These are phyloP conservation scores for Athripsodes cinereus DNA, from an alignment of 2,888 invertebrate species.

Conservation along the genomic window DNA sequence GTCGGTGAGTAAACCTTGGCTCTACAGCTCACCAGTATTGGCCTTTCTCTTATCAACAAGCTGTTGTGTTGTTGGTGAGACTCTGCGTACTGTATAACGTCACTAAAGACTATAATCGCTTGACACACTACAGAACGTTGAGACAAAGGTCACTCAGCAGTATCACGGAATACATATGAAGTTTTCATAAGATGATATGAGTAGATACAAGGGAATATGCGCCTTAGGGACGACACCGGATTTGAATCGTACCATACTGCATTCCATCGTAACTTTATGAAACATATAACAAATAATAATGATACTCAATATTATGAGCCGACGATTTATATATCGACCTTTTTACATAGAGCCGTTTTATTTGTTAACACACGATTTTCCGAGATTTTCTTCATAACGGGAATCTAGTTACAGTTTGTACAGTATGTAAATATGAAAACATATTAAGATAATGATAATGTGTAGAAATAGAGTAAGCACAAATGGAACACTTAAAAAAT, in stretches of 20 bases:
- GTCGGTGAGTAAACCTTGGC: not conserved
- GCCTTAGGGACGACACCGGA: slow-evolving; percentile 24
- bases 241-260: slow-evolving; percentile 26
- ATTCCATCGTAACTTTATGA: slow-evolving; percentile 26
- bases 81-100: not conserved
- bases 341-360: slow-evolving; percentile 21
- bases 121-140: slow-evolving; percentile 14
- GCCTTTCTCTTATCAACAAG: slow-evolving; percentile 28
- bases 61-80: slow-evolving; percentile 1
- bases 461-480: too few species aligned
- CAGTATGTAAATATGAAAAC: too few species aligned
- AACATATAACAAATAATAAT: slow-evolving; percentile 2
- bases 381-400: slow-evolving; percentile 4
- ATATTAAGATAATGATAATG: too few species aligned
- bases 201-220: slow-evolving; percentile 7
- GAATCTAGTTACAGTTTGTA: not conserved
- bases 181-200: not conserved
- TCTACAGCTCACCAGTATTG: slow-evolving; percentile 3
- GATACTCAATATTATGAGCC: slow-evolving; percentile 13
- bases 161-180: slow-evolving; percentile 4
- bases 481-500: too few species aligned
- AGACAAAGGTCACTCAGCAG: slow-evolving; percentile 23
- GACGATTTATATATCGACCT: slow-evolving; percentile 19
- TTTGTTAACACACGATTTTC: slow-evolving; percentile 9
- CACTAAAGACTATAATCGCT: slow-evolving; percentile 17